Evolutionary conservation across 2,797 vertebrate species (phyloP).

Genomic region (Anguilla obscura): DNA sequence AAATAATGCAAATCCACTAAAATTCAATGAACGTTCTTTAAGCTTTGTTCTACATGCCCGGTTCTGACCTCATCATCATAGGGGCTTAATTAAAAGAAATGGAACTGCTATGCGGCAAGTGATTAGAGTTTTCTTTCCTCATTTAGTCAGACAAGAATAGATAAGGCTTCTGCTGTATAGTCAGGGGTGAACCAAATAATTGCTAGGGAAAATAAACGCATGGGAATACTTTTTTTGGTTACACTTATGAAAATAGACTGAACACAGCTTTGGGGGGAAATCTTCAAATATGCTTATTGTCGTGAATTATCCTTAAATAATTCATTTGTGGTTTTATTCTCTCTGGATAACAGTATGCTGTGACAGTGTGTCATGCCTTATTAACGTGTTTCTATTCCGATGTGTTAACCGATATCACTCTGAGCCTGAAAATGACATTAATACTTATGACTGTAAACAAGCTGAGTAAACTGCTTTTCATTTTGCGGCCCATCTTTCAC

Average conservation of each 20-base stretch:
- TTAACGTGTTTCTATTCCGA: neutral
- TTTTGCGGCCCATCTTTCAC: neutral
- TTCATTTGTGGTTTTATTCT: neutral
- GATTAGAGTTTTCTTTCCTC: neutral
- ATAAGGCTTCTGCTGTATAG: neutral
- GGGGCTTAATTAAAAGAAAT: constrained; percentile 14
- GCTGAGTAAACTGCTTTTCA: neutral
- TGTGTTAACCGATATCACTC: neutral
- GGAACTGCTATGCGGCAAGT: too few species aligned
- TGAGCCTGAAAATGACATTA: neutral
- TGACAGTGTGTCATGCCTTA: neutral
- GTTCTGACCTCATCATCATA: neutral
- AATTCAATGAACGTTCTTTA: neutral
- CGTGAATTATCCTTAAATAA: neutral
- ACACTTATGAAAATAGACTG: neutral
- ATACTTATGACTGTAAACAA: neutral
- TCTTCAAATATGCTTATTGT: neutral
- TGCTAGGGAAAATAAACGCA: neutral
- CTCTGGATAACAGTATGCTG: neutral
- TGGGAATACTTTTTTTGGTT: neutral
- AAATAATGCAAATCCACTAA: neutral
- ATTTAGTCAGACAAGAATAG: neutral
- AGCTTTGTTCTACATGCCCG: neutral
- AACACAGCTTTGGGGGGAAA: neutral
- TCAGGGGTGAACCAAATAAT: constrained; percentile 1